A percentile compares a stretch with the other conserved stretches of the same genome.
Evolutionary conservation across 2,888 invertebrate genomes (phyloP).

Genomic region (Ypsolopha sequella): DNA sequence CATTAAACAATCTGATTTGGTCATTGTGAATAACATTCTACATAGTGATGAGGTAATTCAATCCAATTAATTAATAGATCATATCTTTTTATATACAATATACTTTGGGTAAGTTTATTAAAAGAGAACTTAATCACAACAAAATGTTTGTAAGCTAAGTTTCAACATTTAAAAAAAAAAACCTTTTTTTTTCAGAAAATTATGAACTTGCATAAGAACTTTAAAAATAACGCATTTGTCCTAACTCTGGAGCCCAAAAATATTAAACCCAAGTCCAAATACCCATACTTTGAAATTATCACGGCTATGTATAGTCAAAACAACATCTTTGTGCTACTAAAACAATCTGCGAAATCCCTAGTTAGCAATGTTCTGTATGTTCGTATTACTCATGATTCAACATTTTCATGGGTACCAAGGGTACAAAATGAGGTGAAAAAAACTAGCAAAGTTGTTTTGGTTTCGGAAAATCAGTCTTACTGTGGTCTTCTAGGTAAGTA

Average conservation of each 20-base stretch:
- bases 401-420: conserved; percentile 30
- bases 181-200: conserved; percentile 24
- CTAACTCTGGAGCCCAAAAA: conserved; percentile 25
- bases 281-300: conserved; percentile 23
- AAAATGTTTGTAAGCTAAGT: no score
- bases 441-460: conserved; percentile 25
- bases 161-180: no score
- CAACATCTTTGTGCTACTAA: conserved; percentile 26
- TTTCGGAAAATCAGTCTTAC: conserved; percentile 31
- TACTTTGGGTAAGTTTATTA: no score
- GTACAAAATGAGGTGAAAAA: conserved; percentile 26
- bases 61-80: no score
- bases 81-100: no score
- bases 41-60: conserved; percentile 24
- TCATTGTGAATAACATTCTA: conserved; percentile 25
- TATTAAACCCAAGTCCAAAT: conserved; percentile 17
- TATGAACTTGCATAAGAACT: conserved; percentile 15
- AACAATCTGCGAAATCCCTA: conserved; percentile 13
- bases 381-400: conserved; percentile 24
- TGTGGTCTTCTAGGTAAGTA: conserved; percentile 32
- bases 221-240: conserved; percentile 24
- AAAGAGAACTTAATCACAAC: no score
- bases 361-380: conserved; percentile 21
- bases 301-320: conserved; percentile 28
- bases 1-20: conserved; percentile 19